A percentile compares a stretch with the other conserved stretches of the same genome.
Conservation (phyloP, 2,888 invertebrate species). For the Melangyna quadrimaculata region DNA sequence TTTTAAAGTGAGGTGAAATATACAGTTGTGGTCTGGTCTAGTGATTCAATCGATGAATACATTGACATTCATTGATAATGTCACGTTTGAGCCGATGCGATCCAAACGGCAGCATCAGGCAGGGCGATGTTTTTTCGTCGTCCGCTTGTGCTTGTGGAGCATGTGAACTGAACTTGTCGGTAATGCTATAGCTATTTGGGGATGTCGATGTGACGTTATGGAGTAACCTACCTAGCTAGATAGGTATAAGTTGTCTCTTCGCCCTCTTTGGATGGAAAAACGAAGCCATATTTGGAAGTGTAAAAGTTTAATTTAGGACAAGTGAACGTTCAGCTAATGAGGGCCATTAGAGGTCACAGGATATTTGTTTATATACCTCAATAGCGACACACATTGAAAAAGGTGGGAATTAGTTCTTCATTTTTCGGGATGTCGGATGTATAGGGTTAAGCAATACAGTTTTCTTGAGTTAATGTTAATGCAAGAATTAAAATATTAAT, state of each 20-base stretch:
- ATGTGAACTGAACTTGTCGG: constrained; percentile 66
- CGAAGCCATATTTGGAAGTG: constrained; percentile 67
- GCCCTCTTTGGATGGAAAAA: background rate
- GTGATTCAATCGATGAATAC: constrained; percentile 71
- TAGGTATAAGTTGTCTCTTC: background rate
- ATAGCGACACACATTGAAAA: background rate
- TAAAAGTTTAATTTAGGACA: constrained; percentile 69
- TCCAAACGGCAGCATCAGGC: background rate
- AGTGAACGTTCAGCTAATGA: constrained; percentile 58
- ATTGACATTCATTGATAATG: constrained; percentile 71
- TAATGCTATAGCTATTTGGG: background rate
- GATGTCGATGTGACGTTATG: constrained; percentile 17
- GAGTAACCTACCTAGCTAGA: background rate
- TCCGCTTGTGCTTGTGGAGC: constrained; percentile 28
- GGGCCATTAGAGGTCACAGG: constrained; percentile 56
- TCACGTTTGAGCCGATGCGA: constrained; percentile 62
- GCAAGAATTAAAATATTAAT: background rate
- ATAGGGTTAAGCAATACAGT: too few species aligned
- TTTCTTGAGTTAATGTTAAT: constrained; percentile 38
- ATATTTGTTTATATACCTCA: constrained; percentile 3
- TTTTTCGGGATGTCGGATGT: background rate
- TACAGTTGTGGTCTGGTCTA: constrained; percentile 46
- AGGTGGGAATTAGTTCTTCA: constrained; percentile 17
- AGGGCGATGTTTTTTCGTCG: background rate
- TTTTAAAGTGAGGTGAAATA: constrained; percentile 54